Conservation (phyloP, 1,140 invertebrate genomes). For the Drosophila erecta region DNA sequence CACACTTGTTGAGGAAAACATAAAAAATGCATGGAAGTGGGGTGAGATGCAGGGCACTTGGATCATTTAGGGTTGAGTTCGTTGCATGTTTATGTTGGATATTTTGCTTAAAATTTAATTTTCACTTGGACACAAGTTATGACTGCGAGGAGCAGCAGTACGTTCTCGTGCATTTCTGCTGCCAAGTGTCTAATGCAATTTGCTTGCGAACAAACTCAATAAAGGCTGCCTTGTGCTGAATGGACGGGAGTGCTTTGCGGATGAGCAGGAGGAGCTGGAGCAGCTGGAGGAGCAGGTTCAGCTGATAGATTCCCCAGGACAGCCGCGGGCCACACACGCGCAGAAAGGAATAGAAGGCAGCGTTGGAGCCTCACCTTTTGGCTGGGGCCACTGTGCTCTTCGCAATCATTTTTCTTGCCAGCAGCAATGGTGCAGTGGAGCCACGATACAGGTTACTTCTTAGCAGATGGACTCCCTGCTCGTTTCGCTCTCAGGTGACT, state of each 20-base stretch:
- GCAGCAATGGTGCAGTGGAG: slow-evolving; percentile 24
- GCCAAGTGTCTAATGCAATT: slow-evolving; percentile 79
- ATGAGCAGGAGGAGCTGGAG: neutral
- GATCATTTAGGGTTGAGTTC: slow-evolving; percentile 27
- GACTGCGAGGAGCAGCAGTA: slow-evolving; percentile 13
- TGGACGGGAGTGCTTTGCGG: neutral
- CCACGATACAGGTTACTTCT: neutral
- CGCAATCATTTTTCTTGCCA: slow-evolving; percentile 53
- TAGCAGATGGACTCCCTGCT: neutral
- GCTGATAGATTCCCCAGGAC: slow-evolving; percentile 63
- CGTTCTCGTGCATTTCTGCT: slow-evolving; percentile 36
- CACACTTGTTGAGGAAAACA: slow-evolving; percentile 55
- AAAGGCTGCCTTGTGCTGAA: slow-evolving; percentile 42
- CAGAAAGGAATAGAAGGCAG: slow-evolving; percentile 31
- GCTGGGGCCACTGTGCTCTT: slow-evolving; percentile 42
- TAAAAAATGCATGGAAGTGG: slow-evolving; percentile 1
- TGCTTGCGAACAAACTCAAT: slow-evolving; percentile 76
- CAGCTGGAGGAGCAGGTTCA: slow-evolving; percentile 14
- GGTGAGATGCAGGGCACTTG: slow-evolving; percentile 41
- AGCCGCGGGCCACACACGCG: slow-evolving; percentile 78
- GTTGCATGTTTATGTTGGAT: slow-evolving; percentile 52
- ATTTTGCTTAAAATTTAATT: slow-evolving; percentile 64
- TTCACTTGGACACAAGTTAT: slow-evolving; percentile 36
- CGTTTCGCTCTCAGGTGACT: neutral
- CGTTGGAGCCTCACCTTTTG: slow-evolving; percentile 35